phyloP scores from a whole-genome alignment of 1,140 invertebrate species.

The Ceratosolen solmsi region DNA sequence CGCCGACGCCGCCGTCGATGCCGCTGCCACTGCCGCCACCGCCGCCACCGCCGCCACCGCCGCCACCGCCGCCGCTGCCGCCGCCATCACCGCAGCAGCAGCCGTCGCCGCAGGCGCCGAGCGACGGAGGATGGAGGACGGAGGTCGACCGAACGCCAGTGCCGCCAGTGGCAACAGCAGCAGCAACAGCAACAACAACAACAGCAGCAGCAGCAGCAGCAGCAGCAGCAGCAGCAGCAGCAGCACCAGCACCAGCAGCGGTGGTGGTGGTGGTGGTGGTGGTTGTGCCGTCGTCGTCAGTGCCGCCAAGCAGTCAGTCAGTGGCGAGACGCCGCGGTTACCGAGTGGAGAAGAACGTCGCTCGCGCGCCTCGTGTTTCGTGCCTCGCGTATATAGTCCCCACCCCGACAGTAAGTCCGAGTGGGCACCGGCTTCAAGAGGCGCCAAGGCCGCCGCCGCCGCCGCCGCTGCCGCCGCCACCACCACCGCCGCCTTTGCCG shows the following conservation, averaged over 20 bases:
- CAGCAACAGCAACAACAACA: no score
- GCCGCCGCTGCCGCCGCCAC: background rate
- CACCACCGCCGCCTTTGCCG: background rate
- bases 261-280: no score
- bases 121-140: no score
- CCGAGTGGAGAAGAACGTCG: background rate
- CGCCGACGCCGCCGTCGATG: background rate
- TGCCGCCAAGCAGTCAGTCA: slow-evolving; percentile 10
- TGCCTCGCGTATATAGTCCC: no score
- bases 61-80: no score
- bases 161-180: no score
- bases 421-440: background rate
- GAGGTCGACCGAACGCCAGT: no score
- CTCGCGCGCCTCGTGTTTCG: background rate
- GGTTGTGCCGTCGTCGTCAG: background rate
- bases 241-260: background rate
- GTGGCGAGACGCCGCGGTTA: slow-evolving; percentile 34
- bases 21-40: background rate
- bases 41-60: no score
- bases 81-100: no score
- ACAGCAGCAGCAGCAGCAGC: background rate
- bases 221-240: background rate
- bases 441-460: background rate
- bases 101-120: no score
- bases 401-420: background rate